A percentile compares a stretch with the other conserved stretches of the same genome.
phyloP scores from a whole-genome alignment of 2,888 invertebrate species.

The Diarsia dahlii region DNA sequence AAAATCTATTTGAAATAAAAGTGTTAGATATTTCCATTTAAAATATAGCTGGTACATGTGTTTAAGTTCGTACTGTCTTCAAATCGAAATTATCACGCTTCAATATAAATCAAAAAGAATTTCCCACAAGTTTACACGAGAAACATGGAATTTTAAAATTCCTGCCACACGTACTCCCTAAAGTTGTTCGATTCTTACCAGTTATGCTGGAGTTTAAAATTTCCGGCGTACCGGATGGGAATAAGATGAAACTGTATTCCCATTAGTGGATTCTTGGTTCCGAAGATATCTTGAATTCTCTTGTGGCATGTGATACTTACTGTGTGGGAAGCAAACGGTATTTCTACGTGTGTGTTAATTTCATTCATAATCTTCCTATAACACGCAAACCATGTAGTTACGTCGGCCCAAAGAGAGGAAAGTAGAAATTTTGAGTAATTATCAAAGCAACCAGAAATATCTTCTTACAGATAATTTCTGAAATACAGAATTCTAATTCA shows the following conservation, averaged over 20 bases:
- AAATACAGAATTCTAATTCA: not conserved
- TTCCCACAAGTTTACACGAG: slow-evolving; percentile 33
- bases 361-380: slow-evolving; percentile 37
- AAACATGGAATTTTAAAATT: slow-evolving; percentile 55
- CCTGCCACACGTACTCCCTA: slow-evolving; percentile 42
- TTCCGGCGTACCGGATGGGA: slow-evolving; percentile 52
- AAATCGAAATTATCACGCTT: slow-evolving; percentile 29
- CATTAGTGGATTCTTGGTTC: slow-evolving; percentile 47
- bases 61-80: not conserved
- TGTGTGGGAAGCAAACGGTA: slow-evolving; percentile 20
- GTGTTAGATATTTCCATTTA: not conserved
- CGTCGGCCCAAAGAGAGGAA: slow-evolving; percentile 4
- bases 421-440: not conserved
- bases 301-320: slow-evolving; percentile 3
- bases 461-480: not conserved
- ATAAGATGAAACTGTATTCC: slow-evolving; percentile 58
- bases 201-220: slow-evolving; percentile 52
- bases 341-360: slow-evolving; percentile 50
- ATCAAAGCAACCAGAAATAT: not conserved
- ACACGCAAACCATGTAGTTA: slow-evolving; percentile 38
- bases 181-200: slow-evolving; percentile 46
- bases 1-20: not conserved
- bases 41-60: slow-evolving; percentile 7
- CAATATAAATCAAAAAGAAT: slow-evolving; percentile 44
- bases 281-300: slow-evolving; percentile 29